Evolutionary conservation across 2,888 invertebrate species (phyloP).

Genomic region (Ophonus ardosiacus): DNA sequence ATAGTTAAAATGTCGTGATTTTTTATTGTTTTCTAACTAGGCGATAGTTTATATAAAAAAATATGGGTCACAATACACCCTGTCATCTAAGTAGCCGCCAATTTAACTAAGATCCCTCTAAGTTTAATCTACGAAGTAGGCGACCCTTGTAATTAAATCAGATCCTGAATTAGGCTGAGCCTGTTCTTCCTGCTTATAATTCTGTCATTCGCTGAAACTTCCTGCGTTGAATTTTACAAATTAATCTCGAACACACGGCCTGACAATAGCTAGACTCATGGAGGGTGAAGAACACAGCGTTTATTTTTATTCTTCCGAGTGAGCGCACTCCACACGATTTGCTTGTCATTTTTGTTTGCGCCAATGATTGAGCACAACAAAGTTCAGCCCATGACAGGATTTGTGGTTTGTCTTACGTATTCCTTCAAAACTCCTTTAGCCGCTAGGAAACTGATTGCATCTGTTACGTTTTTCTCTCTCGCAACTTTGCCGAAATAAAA

Average conservation of each 20-base stretch:
- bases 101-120: conserved; percentile 57
- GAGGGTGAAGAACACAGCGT: too few species aligned
- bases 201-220: conserved; percentile 5
- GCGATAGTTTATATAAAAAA: neutral
- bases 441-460: conserved; percentile 33
- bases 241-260: neutral
- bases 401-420: conserved; percentile 49
- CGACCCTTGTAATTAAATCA: conserved; percentile 62
- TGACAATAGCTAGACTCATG: neutral
- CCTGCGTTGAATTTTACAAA: neutral
- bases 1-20: too few species aligned
- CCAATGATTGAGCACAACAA: conserved; percentile 41
- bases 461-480: conserved; percentile 34
- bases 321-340: neutral
- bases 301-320: conserved; percentile 8
- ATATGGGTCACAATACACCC: neutral
- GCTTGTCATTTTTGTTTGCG: conserved; percentile 31
- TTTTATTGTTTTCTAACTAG: too few species aligned
- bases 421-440: conserved; percentile 25
- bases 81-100: conserved; percentile 19
- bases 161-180: conserved; percentile 43
- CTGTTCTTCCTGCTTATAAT: conserved; percentile 36
- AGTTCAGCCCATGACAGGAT: conserved; percentile 34
- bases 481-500: conserved; percentile 40
- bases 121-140: conserved; percentile 52